Evolutionary conservation across 2,797 vertebrate species (phyloP).

Genomic region (Enteromius unitaeniatus): DNA sequence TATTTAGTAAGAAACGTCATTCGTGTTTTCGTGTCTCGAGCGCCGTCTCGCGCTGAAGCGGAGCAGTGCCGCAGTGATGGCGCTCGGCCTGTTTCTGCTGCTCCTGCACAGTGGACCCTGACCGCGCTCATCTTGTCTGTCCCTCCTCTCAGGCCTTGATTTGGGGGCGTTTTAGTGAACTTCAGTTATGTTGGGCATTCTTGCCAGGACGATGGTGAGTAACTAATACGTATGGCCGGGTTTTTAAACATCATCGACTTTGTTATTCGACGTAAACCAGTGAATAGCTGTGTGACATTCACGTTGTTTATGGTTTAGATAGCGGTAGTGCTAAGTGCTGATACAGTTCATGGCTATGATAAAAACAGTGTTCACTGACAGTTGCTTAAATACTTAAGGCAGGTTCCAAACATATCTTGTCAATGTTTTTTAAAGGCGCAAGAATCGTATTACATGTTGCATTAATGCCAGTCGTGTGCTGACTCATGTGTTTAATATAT

Average conservation of each 20-base stretch:
- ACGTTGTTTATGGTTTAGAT: slow-evolving; percentile 3
- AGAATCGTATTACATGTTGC: neutral
- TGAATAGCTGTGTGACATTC: neutral
- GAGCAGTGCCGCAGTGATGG: neutral
- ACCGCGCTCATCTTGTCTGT: neutral
- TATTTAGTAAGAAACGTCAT: neutral
- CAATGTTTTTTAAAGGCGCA: neutral
- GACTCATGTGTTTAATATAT: neutral
- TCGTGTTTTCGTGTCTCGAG: neutral
- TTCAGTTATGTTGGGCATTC: slow-evolving; percentile 79
- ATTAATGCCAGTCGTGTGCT: slow-evolving; percentile 5
- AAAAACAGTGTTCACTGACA: neutral
- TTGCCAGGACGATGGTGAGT: slow-evolving; percentile 84
- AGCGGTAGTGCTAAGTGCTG: neutral
- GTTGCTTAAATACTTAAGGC: neutral
- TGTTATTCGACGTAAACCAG: slow-evolving; percentile 7
- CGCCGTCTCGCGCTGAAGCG: neutral
- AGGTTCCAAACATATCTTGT: neutral
- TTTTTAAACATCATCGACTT: neutral
- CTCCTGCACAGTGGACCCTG: slow-evolving; percentile 9
- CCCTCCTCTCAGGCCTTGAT: slow-evolving; percentile 15
- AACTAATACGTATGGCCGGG: neutral
- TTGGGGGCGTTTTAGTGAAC: slow-evolving; percentile 63
- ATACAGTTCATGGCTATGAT: neutral
- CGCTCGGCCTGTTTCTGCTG: neutral